Evolutionary conservation across 2,113 vertebrate genomes (phyloP), one percentile per base, ranked within the genome.

Genomic region (Anthoscopus minutus): DNA sequence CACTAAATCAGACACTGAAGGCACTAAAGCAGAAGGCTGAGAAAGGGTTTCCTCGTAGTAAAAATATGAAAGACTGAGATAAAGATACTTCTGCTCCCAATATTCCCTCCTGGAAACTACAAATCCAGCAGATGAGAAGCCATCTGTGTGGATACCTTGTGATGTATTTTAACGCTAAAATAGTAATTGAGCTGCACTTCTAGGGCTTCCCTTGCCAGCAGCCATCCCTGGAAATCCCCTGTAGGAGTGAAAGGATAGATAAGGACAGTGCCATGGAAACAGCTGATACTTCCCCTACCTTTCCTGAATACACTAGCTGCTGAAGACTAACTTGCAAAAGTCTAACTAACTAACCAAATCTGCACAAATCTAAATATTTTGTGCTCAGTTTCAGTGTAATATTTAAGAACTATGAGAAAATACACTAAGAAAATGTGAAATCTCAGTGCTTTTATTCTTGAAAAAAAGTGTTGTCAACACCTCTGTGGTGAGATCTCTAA

Each of bases 91-190:
- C 93, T 19, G 16, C 64, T 96, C 91, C 76, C 86, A 81, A 23
- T 94, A 94, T 90, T 95, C 82, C 56, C 67, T 96, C 94, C 89
- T 94, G 89, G 94, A 96, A 96, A 88, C 79, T 81, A 96, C 79
- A 90, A 88, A 95, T 94, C 81, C 93, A 94, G 89, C 94, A 95
- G 92, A 97, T 95, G 95, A 94, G 93, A 91, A 96, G 92, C 94
- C 92, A 97, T 95, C 95, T 96, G 95, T 92, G 89, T 94, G 92
- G 96, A 94, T 95, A 95, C 94, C 95, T 96, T 95, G 85, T 96
- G 88, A 90, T 94, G 67, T 23, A 9, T 96, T 96, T 96, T 93
- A 95, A 89, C n/a, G 69, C 89, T 93, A 80, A 77, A 96, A 88
- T 74, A 89, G 91, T 82, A 91, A 96, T 84, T 86, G 81, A 95